Evolutionary conservation across 2,797 vertebrate species (phyloP), one percentile per base, ranked within the genome.

Genomic region (Lepus townsendii): DNA sequence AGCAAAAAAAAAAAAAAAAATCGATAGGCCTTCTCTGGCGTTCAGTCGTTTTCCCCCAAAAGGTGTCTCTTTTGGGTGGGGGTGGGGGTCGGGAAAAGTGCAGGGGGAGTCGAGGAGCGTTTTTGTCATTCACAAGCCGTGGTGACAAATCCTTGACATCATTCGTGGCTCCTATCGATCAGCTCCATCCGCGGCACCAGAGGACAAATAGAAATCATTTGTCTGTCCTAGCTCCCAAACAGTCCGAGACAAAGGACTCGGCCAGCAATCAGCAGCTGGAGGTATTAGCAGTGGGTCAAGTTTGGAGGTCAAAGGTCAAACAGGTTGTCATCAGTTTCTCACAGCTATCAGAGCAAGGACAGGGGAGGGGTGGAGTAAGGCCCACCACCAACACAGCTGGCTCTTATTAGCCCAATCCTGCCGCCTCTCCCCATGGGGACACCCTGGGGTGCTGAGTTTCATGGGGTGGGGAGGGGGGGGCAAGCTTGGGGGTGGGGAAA

Each of bases 101-200:
- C 13, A 63, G 20, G 96, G 20, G n/a, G 66, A 4, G 35, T 76
- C 3, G 38, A 95, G 90, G 97, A 97, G 97, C 97, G 97, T 98
- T 99, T 99, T 99, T 99, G 99, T 99, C 99, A 99, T 99, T 99
- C 99, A 99, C 99, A 99, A 99, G 99, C 99, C 99, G 98, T 98
- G 98, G 99, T 99, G 99, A 99, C 99, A 99, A 99, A 99, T 99
- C 99, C 99, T 99, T 99, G 99, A 99, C 99, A 99, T 99, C 99
- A 99, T 99, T 99, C 99, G 98, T 96, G 98, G 99, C 98, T 99
- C 98, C 99, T 99, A 99, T 99, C 99, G 99, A 99, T 99, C 99
- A 99, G 98, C 99, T 99, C 98, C 99, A 86, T 99, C 98, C 98
- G 96, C 97, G 98, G 98, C 98, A 98, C 98, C 98, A 98, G 99